Base-by-base conservation (phyloP, 1,140 invertebrate genomes). In the Achatina immaculata region DNA sequence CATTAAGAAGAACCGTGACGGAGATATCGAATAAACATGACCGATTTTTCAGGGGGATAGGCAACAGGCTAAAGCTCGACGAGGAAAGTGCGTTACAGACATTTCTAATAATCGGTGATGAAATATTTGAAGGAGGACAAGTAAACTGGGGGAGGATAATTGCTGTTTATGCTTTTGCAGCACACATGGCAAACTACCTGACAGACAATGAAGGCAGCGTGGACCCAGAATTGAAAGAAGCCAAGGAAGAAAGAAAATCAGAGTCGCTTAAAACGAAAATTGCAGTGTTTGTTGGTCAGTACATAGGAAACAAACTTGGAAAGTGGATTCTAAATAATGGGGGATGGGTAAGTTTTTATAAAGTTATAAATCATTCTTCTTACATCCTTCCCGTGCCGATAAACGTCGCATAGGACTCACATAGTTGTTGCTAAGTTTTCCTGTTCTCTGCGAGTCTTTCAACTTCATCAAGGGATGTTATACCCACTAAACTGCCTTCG, bases 61-160 rank as follows among this genome's bases (percentile, higher is more conserved):
- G 94, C 0, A 93, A 93, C 78, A 91, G 93, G 86, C 85, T 94
- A 28, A 92, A 93, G 80, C 90, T 93, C 21, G 90, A 92, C 45
- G 91, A 92, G 43, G 91, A 92, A 51, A 93, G 92, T 34, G 91
- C 92, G 19, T 93, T 93, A 83, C 89, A 92, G 65, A 92, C 93
- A 55, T 94, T 94, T 85, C 91, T 91, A 45, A 92, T 90, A 62
- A 92, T 94, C 38, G 93, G 93, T 21, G 92, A 94, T 86, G 93
- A 94, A 88, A 88, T 94, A 16, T 94, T 94, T 86, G 90, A 90
- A 80, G 90, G 93, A 83, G 86, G 87, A 75, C 86, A 90, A 75
- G 91, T 93, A 66, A 94, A 93, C 80, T 94, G 93, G 93, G 93
- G 93, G 14, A 91, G 93, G 83, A 93, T 94, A 62, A 92, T 94